Conservation (phyloP, 2,888 invertebrate species). For the Microctonus hyperodae region DNA sequence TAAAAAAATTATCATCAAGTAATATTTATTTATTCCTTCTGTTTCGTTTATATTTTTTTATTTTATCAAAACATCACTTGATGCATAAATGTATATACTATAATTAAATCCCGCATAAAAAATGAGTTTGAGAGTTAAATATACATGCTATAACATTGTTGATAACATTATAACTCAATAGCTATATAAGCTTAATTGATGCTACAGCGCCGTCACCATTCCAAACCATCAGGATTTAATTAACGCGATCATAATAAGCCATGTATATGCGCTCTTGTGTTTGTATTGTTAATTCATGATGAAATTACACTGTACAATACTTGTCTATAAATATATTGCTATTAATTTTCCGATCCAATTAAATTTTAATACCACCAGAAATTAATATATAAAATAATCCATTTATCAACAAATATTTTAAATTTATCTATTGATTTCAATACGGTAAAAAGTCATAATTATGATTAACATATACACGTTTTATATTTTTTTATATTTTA, state of each 20-base stretch:
- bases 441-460: too few species aligned
- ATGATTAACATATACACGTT: too few species aligned
- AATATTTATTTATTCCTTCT: too few species aligned
- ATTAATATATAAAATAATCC: neutral
- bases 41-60: too few species aligned
- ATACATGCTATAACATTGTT: neutral
- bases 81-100: too few species aligned
- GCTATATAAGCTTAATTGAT: constrained; percentile 11
- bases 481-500: neutral
- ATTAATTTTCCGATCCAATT: neutral
- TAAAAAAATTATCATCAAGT: too few species aligned
- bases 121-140: neutral
- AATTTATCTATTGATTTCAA: neutral
- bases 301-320: neutral
- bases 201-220: constrained; percentile 1
- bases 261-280: neutral
- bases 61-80: too few species aligned
- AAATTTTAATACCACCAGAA: neutral
- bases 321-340: neutral
- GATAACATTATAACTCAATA: constrained; percentile 10
- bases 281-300: neutral
- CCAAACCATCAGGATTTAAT: constrained; percentile 5
- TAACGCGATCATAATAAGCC: neutral
- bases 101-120: neutral
- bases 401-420: too few species aligned